These are phyloP conservation scores for Saccopteryx leptura DNA, from an alignment of 2,113 vertebrate genomes.

Conservation along the genomic window DNA sequence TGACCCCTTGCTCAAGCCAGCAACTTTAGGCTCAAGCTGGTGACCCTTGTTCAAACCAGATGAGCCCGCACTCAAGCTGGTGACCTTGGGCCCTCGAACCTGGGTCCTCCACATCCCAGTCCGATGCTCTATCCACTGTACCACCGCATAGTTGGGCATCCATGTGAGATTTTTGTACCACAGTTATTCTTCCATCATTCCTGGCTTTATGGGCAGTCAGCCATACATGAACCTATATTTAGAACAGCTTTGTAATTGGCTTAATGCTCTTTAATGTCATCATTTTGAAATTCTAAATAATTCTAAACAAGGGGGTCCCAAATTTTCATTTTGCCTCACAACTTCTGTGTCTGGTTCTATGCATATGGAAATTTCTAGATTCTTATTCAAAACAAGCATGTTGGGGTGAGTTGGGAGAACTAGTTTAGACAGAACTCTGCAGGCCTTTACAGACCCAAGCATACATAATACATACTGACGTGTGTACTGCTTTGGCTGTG, in stretches of 20 bases:
- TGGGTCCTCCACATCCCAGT: too few species aligned
- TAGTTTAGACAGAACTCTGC: neutral
- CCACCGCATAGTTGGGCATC: too few species aligned
- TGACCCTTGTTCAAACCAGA: too few species aligned
- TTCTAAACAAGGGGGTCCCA: neutral
- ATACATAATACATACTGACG: neutral
- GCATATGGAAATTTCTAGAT: neutral
- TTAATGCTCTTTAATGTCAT: neutral
- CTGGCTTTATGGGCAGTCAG: neutral
- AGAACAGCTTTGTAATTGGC: neutral
- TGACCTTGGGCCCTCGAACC: too few species aligned
- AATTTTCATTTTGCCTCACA: neutral
- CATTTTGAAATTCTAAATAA: neutral
- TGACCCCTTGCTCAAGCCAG: too few species aligned
- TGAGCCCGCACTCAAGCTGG: too few species aligned
- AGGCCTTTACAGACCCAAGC: neutral
- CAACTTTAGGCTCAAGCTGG: too few species aligned
- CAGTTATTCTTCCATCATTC: neutral
- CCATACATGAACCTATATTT: neutral
- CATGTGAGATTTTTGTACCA: neutral
- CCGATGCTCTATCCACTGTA: too few species aligned
- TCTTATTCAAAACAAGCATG: neutral
- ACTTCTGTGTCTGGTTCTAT: neutral
- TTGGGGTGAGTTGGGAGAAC: neutral
- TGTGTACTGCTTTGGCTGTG: neutral